These are phyloP conservation scores for Venturia canescens DNA, from an alignment of 1,140 invertebrate species.

Conservation along the genomic window DNA sequence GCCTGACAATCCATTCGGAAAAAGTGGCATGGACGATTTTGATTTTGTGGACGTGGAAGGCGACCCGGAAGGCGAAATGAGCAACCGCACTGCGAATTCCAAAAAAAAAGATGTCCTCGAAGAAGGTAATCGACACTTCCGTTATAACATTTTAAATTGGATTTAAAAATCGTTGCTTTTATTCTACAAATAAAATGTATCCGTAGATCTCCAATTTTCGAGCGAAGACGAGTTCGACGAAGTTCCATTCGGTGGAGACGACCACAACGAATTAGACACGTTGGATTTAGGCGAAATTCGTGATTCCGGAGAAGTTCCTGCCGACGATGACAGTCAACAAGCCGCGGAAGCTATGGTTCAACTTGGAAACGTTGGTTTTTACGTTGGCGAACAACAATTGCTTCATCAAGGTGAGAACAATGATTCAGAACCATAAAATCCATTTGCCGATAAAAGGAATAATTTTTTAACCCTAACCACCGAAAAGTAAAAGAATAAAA, in stretches of 20 bases:
- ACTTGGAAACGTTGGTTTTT: constrained; percentile 85
- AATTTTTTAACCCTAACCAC: background rate
- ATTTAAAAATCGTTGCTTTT: too few relatives aligned
- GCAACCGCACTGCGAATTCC: constrained; percentile 60
- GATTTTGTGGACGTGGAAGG: constrained; percentile 87
- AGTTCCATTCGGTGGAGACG: constrained; percentile 79
- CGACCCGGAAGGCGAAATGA: constrained; percentile 71
- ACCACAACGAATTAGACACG: constrained; percentile 76
- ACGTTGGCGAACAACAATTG: constrained; percentile 79
- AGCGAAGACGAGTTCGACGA: constrained; percentile 85
- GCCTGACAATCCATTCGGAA: constrained; percentile 78
- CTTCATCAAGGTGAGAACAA: constrained; percentile 67
- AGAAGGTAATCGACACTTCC: constrained; percentile 77
- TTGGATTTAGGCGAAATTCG: constrained; percentile 63
- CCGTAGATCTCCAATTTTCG: constrained; percentile 83
- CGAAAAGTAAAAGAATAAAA: background rate
- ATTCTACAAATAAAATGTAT: too few relatives aligned
- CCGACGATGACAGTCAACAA: constrained; percentile 87
- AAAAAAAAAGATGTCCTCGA: constrained; percentile 77
- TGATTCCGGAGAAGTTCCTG: constrained; percentile 72
- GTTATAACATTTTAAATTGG: constrained; percentile 19
- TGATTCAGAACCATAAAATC: background rate
- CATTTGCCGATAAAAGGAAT: background rate
- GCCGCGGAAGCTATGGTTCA: constrained; percentile 91
- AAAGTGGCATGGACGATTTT: constrained; percentile 78